phyloP scores from a whole-genome alignment of 2,888 invertebrate genomes.

The Megastigmus dorsalis region DNA sequence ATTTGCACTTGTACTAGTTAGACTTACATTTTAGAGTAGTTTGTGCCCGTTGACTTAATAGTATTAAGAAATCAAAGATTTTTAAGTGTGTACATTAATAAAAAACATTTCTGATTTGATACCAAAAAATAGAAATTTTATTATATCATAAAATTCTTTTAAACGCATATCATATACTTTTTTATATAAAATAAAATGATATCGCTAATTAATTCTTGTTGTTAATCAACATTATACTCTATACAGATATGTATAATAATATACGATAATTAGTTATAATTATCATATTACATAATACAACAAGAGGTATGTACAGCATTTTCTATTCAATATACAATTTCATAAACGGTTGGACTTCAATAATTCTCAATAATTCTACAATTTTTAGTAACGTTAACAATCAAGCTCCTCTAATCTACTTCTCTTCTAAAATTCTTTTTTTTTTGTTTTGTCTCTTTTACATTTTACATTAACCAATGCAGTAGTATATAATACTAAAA shows the following conservation, averaged over 20 bases:
- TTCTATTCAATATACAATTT: slow-evolving; percentile 62
- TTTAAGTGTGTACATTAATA: no score
- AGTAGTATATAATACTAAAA: slow-evolving; percentile 55
- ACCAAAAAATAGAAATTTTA: slow-evolving; percentile 73
- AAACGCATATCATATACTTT: slow-evolving; percentile 52
- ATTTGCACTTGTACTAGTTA: not conserved
- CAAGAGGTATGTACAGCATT: slow-evolving; percentile 65
- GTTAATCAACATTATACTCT: slow-evolving; percentile 63
- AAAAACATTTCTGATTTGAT: slow-evolving; percentile 58
- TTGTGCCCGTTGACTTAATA: no score
- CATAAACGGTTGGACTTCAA: slow-evolving; percentile 61
- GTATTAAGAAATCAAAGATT: slow-evolving; percentile 1
- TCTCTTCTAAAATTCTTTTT: slow-evolving; percentile 36
- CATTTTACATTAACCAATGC: slow-evolving; percentile 32
- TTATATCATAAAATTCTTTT: slow-evolving; percentile 62
- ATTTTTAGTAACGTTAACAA: slow-evolving; percentile 62
- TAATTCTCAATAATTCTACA: slow-evolving; percentile 55
- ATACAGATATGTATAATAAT: slow-evolving; percentile 67
- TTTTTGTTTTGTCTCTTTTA: slow-evolving; percentile 27
- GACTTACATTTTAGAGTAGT: not conserved
- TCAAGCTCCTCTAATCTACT: slow-evolving; percentile 54
- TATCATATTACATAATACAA: slow-evolving; percentile 65
- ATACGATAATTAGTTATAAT: slow-evolving; percentile 61
- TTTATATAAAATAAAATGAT: slow-evolving; percentile 70
- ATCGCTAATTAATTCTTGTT: slow-evolving; percentile 60